Percentiles rank a stretch among this genome's conserved stretches.
Evolutionary conservation across 2,797 vertebrate species (phyloP).

Genomic region (Nasua narica): DNA sequence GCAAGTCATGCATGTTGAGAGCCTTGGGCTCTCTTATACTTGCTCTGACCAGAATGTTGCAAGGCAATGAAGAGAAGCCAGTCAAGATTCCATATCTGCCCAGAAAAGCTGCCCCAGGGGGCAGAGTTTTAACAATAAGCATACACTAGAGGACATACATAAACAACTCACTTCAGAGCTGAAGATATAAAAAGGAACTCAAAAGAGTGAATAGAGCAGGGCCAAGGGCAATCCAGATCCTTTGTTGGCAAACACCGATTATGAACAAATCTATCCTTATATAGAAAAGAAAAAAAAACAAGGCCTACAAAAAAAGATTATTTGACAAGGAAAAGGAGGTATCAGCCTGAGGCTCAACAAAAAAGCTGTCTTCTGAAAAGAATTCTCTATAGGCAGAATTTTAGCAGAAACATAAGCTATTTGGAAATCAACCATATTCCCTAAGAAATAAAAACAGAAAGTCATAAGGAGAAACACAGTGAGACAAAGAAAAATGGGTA

Average conservation of each 20-base stretch:
- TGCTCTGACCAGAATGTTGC: neutral
- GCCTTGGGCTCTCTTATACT: neutral
- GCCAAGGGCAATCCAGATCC: neutral
- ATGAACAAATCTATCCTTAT: neutral
- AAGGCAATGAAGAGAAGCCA: neutral
- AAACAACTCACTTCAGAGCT: neutral
- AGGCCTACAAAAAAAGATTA: neutral
- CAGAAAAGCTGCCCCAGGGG: neutral
- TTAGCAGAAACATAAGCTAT: neutral
- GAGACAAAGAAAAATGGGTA: neutral
- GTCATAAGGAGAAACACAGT: neutral
- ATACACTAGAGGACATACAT: neutral
- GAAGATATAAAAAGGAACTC: neutral
- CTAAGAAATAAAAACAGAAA: neutral
- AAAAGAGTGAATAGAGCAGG: neutral
- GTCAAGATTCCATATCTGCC: neutral
- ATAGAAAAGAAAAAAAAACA: neutral
- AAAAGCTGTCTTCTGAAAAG: neutral
- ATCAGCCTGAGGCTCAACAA: neutral
- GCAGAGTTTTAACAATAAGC: neutral
- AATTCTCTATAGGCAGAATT: neutral
- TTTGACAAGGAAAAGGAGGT: neutral
- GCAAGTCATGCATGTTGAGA: neutral
- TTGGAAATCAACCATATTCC: neutral
- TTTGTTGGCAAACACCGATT: neutral